Percentiles rank a stretch among this genome's conserved stretches.
phyloP scores from a whole-genome alignment of 2,888 invertebrate genomes.

The Eupithecia vulgata region DNA sequence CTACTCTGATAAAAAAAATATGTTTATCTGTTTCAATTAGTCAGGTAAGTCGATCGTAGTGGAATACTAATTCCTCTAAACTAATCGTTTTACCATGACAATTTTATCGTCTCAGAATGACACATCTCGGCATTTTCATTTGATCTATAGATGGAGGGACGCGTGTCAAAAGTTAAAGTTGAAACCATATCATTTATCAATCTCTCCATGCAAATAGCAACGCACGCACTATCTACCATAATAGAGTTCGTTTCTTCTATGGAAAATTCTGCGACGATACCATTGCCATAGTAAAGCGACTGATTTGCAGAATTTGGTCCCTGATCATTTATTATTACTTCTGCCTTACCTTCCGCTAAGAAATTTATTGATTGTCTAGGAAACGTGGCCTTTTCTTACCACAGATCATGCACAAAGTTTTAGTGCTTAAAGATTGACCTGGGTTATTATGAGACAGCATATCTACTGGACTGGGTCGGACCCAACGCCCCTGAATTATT shows the following conservation, averaged over 20 bases:
- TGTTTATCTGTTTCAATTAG: neutral
- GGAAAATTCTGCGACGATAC: neutral
- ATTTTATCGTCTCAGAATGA: neutral
- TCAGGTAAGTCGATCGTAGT: neutral
- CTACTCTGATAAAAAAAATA: neutral
- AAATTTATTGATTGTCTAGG: constrained; percentile 11
- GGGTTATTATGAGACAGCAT: constrained; percentile 58
- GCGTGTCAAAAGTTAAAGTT: neutral
- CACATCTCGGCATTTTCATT: neutral
- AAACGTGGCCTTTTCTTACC: constrained; percentile 24
- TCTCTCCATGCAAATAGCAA: neutral
- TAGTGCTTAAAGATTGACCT: constrained; percentile 50
- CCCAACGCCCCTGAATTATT: constrained; percentile 61
- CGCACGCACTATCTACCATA: neutral
- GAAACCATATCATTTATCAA: neutral
- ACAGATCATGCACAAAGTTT: constrained; percentile 43
- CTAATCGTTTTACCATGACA: neutral
- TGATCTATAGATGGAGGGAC: neutral
- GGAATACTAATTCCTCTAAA: neutral
- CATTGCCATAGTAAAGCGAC: neutral
- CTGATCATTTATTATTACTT: neutral
- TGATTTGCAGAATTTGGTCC: neutral
- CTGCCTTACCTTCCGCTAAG: neutral
- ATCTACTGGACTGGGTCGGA: constrained; percentile 49
- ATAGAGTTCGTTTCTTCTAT: neutral